A percentile compares a stretch with the other conserved stretches of the same genome.
phyloP scores from a whole-genome alignment of 2,888 invertebrate genomes.

The Ornithoptera alexandrae region DNA sequence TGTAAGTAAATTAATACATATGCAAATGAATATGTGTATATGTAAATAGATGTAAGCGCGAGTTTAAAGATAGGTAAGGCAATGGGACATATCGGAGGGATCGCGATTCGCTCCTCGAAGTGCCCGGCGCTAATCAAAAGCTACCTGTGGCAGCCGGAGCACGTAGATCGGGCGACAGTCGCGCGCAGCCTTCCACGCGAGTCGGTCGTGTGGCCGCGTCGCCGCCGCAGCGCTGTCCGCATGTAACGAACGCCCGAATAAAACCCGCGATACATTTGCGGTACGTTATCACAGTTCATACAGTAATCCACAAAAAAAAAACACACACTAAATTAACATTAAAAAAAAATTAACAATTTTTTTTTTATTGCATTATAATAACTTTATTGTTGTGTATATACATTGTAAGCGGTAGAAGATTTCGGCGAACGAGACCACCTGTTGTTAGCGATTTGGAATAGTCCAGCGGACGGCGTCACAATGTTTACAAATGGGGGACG shows the following conservation, averaged over 20 bases:
- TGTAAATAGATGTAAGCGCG: too few relatives aligned
- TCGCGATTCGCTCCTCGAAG: conserved; percentile 55
- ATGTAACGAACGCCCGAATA: conserved; percentile 46
- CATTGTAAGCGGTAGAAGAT: conserved; percentile 28
- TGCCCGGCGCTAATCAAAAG: conserved; percentile 56
- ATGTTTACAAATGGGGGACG: conserved; percentile 73
- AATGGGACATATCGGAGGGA: conserved; percentile 38
- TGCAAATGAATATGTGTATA: too few relatives aligned
- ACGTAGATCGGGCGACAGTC: conserved; percentile 62
- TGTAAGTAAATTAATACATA: too few relatives aligned
- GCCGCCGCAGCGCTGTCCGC: conserved; percentile 52
- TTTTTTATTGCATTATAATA: too few relatives aligned
- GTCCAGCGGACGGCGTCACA: conserved; percentile 68
- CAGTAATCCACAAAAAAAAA: not conserved
- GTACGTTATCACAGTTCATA: conserved; percentile 14
- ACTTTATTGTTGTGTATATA: too few relatives aligned
- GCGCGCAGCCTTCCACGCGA: conserved; percentile 76
- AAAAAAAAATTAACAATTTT: too few relatives aligned
- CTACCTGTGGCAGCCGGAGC: conserved; percentile 71
- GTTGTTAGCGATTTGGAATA: conserved; percentile 69
- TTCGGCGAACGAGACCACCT: conserved; percentile 59
- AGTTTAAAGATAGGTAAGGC: not conserved
- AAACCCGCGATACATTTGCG: conserved; percentile 45
- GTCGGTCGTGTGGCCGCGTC: conserved; percentile 61
- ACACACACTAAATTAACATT: too few relatives aligned